Evolutionary conservation across 2,888 invertebrate species (phyloP).

Genomic region (Agrochola circellaris): DNA sequence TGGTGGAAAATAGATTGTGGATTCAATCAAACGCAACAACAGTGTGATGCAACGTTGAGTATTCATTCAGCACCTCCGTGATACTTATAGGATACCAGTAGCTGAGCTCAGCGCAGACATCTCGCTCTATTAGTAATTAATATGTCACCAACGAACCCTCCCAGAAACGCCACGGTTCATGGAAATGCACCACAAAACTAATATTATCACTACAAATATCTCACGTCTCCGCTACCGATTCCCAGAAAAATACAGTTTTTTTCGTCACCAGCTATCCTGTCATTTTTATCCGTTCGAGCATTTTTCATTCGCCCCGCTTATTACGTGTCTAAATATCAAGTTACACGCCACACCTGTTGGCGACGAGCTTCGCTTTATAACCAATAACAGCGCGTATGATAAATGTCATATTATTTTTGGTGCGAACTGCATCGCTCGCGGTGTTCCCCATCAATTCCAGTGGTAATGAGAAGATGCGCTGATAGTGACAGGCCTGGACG

Average conservation of each 20-base stretch:
- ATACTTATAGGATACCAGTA: conserved; percentile 69
- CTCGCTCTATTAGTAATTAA: conserved; percentile 82
- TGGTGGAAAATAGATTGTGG: background rate
- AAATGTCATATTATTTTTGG: conserved; percentile 72
- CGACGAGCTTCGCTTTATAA: conserved; percentile 58
- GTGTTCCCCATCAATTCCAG: conserved; percentile 77
- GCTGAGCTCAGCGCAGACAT: conserved; percentile 66
- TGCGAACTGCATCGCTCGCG: conserved; percentile 63
- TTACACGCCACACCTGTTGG: conserved; percentile 80
- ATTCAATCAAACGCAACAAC: background rate
- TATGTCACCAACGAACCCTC: conserved; percentile 77
- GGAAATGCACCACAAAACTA: conserved; percentile 82
- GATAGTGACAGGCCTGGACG: conserved; percentile 75
- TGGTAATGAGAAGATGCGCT: conserved; percentile 79
- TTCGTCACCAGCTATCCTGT: conserved; percentile 74
- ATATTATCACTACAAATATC: conserved; percentile 88
- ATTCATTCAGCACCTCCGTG: conserved; percentile 50
- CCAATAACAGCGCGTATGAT: conserved; percentile 58
- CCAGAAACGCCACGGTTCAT: conserved; percentile 78
- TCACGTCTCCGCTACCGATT: conserved; percentile 82
- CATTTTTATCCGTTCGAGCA: conserved; percentile 77
- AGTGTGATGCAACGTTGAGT: background rate
- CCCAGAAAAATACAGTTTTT: conserved; percentile 79
- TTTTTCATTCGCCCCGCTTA: conserved; percentile 75
- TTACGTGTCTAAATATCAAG: conserved; percentile 75